Percentiles rank a stretch among this genome's conserved stretches.
Evolutionary conservation across 2,888 invertebrate genomes (phyloP).

Genomic region (Drosophila nr. fundita): DNA sequence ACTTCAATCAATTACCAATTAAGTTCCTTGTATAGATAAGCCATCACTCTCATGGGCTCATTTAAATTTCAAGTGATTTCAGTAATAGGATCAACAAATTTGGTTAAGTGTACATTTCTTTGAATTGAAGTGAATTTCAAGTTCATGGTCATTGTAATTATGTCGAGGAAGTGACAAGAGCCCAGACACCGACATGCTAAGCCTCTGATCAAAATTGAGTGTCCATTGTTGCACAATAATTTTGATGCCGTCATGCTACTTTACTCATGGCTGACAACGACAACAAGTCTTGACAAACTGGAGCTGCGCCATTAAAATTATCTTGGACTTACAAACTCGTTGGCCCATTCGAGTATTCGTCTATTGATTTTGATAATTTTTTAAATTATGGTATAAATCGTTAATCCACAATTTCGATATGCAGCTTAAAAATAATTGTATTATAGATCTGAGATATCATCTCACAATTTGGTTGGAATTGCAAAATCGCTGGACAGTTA

Average conservation of each 20-base stretch:
- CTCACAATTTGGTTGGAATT: conserved; percentile 16
- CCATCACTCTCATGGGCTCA: not conserved
- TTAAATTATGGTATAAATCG: conserved; percentile 26
- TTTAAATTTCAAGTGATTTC: not conserved
- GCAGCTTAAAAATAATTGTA: conserved; percentile 18
- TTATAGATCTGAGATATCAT: conserved; percentile 10
- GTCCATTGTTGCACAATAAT: conserved; percentile 66
- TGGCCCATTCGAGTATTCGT: conserved; percentile 3
- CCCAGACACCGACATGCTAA: conserved; percentile 21
- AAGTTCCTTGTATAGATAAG: not conserved
- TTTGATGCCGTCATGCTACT: conserved; percentile 70
- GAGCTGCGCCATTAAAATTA: conserved; percentile 45
- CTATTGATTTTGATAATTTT: conserved; percentile 30
- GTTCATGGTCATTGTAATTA: conserved; percentile 65
- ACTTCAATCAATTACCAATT: not conserved
- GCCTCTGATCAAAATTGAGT: conserved; percentile 52
- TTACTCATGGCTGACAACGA: conserved; percentile 23
- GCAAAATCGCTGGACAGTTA: conserved; percentile 16
- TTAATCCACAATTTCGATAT: conserved; percentile 19
- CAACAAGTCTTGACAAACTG: conserved; percentile 64
- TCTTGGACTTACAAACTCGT: conserved; percentile 17
- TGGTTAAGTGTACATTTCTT: conserved; percentile 39
- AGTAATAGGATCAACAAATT: not conserved
- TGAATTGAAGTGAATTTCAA: conserved; percentile 51
- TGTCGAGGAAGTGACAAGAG: conserved; percentile 74